Evolutionary conservation across 2,113 vertebrate genomes (phyloP).

Genomic region (Chauna torquata): DNA sequence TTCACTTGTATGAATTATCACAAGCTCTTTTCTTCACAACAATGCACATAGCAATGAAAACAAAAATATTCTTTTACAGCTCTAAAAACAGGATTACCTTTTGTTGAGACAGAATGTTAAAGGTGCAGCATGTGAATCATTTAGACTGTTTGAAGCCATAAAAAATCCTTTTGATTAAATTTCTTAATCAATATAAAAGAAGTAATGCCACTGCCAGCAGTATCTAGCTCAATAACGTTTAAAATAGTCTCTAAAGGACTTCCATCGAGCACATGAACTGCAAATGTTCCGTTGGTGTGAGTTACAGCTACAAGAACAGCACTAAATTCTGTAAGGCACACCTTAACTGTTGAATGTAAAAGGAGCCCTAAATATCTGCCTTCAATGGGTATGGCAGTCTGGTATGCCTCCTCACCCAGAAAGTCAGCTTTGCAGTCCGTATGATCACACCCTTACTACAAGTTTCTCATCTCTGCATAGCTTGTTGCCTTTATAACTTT

Average conservation of each 20-base stretch:
- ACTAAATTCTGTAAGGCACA: background rate
- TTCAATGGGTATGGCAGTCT: background rate
- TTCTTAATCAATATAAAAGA: slow-evolving; percentile 44
- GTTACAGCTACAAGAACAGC: background rate
- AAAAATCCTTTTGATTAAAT: slow-evolving; percentile 27
- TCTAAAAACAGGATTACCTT: background rate
- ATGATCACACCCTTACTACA: rapidly evolving
- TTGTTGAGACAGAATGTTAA: background rate
- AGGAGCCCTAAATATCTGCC: background rate
- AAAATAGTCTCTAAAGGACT: slow-evolving; percentile 8
- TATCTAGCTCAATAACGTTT: background rate
- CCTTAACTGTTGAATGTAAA: background rate
- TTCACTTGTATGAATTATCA: background rate
- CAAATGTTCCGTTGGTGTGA: background rate
- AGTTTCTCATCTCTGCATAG: background rate
- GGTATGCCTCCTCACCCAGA: background rate
- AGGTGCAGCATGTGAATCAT: background rate
- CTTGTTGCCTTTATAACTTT: rapidly evolving
- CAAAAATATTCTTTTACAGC: background rate
- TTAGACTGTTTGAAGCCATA: background rate
- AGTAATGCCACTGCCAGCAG: slow-evolving; percentile 26
- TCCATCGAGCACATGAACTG: background rate
- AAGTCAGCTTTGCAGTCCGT: background rate
- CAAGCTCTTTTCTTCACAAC: background rate
- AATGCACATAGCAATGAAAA: background rate